Percentiles rank a stretch among this genome's conserved stretches.
phyloP scores from a whole-genome alignment of 2,797 vertebrate species.

The Euthynnus affinis region DNA sequence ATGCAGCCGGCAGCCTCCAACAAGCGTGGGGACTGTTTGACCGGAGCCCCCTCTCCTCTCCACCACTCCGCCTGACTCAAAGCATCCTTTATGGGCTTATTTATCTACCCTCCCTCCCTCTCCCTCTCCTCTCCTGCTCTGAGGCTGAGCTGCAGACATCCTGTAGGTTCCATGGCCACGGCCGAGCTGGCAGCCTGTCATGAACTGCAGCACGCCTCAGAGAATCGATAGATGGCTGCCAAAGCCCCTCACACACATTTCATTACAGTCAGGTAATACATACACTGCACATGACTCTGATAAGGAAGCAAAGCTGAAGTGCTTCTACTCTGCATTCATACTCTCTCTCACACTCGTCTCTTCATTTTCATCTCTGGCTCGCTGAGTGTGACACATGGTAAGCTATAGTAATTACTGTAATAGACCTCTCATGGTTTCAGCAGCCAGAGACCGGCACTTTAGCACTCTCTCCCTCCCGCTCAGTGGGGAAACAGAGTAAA shows the following conservation, averaged over 20 bases:
- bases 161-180: constrained; percentile 67
- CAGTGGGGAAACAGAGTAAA: background rate
- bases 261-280: constrained; percentile 35
- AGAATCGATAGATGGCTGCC: constrained; percentile 59
- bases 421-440: constrained; percentile 37
- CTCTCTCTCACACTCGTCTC: background rate
- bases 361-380: background rate
- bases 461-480: background rate
- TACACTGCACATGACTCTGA: constrained; percentile 9
- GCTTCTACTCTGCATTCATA: background rate
- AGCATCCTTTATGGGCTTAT: constrained; percentile 86
- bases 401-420: constrained; percentile 58
- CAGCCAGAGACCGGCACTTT: background rate
- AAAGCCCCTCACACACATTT: constrained; percentile 38
- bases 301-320: background rate
- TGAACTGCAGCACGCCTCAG: constrained; percentile 59
- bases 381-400: constrained; percentile 37
- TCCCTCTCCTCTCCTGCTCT: constrained; percentile 23
- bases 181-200: constrained; percentile 51
- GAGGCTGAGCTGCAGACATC: constrained; percentile 73
- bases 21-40: constrained; percentile 79
- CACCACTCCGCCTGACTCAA: constrained; percentile 78
- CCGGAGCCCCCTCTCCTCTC: constrained; percentile 67
- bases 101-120: constrained; percentile 77
- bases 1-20: constrained; percentile 82